A percentile compares a stretch with the other conserved stretches of the same genome.
Conservation (phyloP, 2,113 vertebrate genomes). For the Prunella fulvescens region DNA sequence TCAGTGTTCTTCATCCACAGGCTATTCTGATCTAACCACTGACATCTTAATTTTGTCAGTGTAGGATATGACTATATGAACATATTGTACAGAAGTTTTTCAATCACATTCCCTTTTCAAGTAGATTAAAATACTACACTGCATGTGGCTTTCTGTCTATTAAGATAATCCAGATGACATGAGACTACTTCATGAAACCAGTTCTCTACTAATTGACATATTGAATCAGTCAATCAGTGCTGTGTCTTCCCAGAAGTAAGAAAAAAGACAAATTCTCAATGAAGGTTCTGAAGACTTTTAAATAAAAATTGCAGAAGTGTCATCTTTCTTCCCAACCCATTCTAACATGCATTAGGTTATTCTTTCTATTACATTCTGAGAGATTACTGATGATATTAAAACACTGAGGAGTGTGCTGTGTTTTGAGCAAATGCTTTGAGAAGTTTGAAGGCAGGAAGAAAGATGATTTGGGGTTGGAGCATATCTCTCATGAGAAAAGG, state of each 20-base stretch:
- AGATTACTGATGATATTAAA: not conserved
- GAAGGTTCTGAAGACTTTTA: not conserved
- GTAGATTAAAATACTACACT: not conserved
- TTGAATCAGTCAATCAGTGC: not conserved
- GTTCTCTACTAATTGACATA: not conserved
- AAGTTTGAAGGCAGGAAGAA: not conserved
- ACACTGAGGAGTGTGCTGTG: not conserved
- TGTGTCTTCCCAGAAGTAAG: not conserved
- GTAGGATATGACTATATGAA: not conserved
- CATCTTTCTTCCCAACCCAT: not conserved
- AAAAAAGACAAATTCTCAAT: not conserved
- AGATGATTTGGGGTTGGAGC: not conserved
- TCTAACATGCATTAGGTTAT: not conserved
- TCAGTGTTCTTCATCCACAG: not conserved
- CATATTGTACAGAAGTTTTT: not conserved
- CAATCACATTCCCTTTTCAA: not conserved
- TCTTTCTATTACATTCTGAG: not conserved
- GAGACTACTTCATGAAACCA: not conserved
- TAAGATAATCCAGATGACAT: not conserved
- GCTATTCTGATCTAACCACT: not conserved
- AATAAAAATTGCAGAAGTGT: not conserved
- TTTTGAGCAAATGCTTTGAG: not conserved
- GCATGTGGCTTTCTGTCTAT: not conserved
- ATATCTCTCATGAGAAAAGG: not conserved
- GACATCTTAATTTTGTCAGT: not conserved